Evolutionary conservation across 2,113 vertebrate species (phyloP).

Genomic region (Dolichotis patagonum): DNA sequence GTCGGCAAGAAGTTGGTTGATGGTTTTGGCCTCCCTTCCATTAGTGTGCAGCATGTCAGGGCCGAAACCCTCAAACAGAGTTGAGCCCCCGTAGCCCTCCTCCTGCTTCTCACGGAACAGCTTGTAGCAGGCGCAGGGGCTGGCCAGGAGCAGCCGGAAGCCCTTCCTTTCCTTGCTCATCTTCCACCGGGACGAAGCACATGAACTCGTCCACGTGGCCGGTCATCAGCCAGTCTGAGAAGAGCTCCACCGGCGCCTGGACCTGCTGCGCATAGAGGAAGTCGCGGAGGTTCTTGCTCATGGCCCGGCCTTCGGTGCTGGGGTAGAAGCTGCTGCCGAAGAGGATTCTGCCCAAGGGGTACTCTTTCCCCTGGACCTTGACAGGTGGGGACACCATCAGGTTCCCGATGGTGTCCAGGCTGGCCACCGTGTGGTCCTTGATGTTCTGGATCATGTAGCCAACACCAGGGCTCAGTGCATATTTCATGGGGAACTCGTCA

Average conservation of each 20-base stretch:
- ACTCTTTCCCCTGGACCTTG: slow-evolving; percentile 90
- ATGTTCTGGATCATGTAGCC: slow-evolving; percentile 90
- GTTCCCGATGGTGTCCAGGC: slow-evolving; percentile 95
- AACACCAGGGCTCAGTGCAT: slow-evolving; percentile 93
- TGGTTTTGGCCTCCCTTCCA: slow-evolving; percentile 61
- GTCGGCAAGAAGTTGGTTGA: slow-evolving; percentile 75
- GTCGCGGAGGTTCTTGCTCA: slow-evolving; percentile 90
- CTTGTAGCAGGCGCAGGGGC: slow-evolving; percentile 90
- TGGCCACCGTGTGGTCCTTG: slow-evolving; percentile 73
- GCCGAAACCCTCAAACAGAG: slow-evolving; percentile 88
- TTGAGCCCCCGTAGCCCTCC: slow-evolving; percentile 87
- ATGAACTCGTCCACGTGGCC: slow-evolving; percentile 95
- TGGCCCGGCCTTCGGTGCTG: slow-evolving; percentile 68
- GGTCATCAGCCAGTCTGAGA: slow-evolving; percentile 92
- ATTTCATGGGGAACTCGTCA: slow-evolving; percentile 89
- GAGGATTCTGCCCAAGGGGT: slow-evolving; percentile 94
- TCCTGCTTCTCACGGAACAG: slow-evolving; percentile 88
- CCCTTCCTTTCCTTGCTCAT: slow-evolving; percentile 86
- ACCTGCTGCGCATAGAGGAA: slow-evolving; percentile 94
- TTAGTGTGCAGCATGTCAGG: slow-evolving; percentile 50
- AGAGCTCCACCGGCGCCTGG: slow-evolving; percentile 92
- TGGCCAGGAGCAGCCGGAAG: slow-evolving; percentile 94
- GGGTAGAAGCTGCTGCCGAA: slow-evolving; percentile 92
- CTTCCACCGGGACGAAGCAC: slow-evolving; percentile 91
- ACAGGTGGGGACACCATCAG: slow-evolving; percentile 95